Conservation (phyloP, 2,113 vertebrate genomes). For the Gallinago media region DNA sequence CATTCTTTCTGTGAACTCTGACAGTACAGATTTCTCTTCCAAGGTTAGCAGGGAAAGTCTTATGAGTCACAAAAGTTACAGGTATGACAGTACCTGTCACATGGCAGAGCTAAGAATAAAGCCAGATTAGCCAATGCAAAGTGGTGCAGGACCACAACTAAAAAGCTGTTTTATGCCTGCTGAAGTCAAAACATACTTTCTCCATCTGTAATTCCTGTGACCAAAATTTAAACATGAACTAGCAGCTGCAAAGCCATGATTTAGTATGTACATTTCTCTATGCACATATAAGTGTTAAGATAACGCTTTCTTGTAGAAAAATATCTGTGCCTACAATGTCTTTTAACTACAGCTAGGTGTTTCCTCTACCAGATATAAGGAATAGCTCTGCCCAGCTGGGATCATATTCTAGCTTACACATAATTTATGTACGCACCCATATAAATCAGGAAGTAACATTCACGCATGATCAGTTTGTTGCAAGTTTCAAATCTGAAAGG, state of each 20-base stretch:
- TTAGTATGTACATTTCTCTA: background rate
- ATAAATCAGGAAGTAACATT: background rate
- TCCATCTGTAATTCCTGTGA: slow-evolving; percentile 29
- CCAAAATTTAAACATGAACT: background rate
- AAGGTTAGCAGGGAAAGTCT: background rate
- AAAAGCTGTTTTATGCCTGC: background rate
- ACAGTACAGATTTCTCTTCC: background rate
- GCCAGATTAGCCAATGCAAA: background rate
- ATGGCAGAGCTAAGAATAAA: background rate
- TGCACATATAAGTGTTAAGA: background rate
- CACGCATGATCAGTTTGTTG: background rate
- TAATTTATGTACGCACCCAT: background rate
- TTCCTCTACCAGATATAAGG: background rate
- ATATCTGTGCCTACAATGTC: background rate
- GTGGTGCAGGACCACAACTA: background rate
- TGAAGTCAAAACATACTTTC: slow-evolving; percentile 38
- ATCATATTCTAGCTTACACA: background rate
- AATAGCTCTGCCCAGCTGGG: background rate
- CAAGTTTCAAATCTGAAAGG: slow-evolving; percentile 48
- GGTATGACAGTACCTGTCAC: background rate
- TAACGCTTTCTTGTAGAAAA: background rate
- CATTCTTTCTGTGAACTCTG: background rate
- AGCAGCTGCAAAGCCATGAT: background rate
- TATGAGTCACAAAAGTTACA: background rate
- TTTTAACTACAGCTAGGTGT: slow-evolving; percentile 3